These are phyloP conservation scores for Malacosoma neustria DNA, from an alignment of 2,888 invertebrate genomes.

Conservation along the genomic window DNA sequence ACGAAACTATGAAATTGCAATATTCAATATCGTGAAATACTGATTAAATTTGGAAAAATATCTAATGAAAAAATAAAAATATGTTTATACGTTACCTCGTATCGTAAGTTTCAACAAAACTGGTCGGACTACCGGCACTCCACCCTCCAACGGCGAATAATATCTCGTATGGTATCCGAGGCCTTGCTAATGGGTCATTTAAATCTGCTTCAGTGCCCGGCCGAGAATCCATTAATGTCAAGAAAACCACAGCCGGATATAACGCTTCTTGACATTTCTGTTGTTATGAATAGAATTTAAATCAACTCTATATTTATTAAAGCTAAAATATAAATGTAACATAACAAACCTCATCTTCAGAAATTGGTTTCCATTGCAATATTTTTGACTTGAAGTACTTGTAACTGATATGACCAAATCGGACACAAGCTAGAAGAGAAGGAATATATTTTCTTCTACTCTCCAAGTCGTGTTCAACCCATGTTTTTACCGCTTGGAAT, in stretches of 20 bases:
- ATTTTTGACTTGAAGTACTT: slow-evolving; percentile 75
- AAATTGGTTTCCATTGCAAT: slow-evolving; percentile 68
- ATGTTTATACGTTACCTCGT: slow-evolving; percentile 70
- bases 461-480: slow-evolving; percentile 77
- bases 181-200: slow-evolving; percentile 77
- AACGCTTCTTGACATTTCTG: slow-evolving; percentile 73
- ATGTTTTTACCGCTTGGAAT: slow-evolving; percentile 82
- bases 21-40: too few species aligned
- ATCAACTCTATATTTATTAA: background rate
- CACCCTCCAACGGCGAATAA: slow-evolving; percentile 90
- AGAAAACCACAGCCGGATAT: slow-evolving; percentile 67
- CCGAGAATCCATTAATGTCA: slow-evolving; percentile 63
- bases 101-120: slow-evolving; percentile 85
- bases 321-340: background rate
- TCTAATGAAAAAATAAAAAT: too few species aligned
- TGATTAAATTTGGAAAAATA: too few species aligned
- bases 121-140: slow-evolving; percentile 89
- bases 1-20: too few species aligned
- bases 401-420: slow-evolving; percentile 78
- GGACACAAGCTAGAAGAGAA: slow-evolving; percentile 77
- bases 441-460: slow-evolving; percentile 71
- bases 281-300: slow-evolving; percentile 9
- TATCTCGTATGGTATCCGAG: slow-evolving; percentile 84
- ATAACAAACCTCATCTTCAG: slow-evolving; percentile 58
- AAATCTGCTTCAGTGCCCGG: slow-evolving; percentile 66